A percentile compares a stretch with the other conserved stretches of the same genome.
Conservation (phyloP, 2,113 vertebrate species). For the Aegithalos caudatus region DNA sequence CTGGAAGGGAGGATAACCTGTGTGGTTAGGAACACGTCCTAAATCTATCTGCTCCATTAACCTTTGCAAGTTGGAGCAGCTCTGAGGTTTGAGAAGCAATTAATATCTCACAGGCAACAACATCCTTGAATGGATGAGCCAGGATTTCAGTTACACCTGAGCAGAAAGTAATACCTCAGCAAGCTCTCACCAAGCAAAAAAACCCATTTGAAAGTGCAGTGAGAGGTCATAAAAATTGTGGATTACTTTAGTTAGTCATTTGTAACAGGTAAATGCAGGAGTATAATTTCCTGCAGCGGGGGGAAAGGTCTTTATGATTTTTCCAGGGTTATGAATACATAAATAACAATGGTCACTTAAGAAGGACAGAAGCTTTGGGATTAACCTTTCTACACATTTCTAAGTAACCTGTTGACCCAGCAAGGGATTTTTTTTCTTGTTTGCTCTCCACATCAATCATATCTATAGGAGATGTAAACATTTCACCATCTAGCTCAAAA, state of each 20-base stretch:
- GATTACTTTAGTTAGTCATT: constrained; percentile 67
- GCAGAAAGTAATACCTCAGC: constrained; percentile 63
- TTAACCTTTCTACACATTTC: constrained; percentile 49
- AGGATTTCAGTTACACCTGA: constrained; percentile 70
- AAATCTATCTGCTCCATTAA: constrained; percentile 81
- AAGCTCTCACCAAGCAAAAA: not conserved
- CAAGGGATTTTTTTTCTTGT: constrained; percentile 31
- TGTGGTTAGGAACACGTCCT: constrained; percentile 56
- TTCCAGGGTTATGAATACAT: constrained; percentile 50
- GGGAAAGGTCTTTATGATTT: constrained; percentile 38
- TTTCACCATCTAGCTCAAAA: constrained; percentile 38
- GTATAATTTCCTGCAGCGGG: constrained; percentile 51
- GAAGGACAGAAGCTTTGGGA: constrained; percentile 42
- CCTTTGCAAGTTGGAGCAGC: constrained; percentile 64
- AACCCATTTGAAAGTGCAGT: constrained; percentile 51
- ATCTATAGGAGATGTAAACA: constrained; percentile 47
- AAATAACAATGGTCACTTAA: constrained; percentile 33
- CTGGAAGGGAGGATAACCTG: constrained; percentile 71
- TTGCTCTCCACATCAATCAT: constrained; percentile 37
- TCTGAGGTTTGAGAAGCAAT: constrained; percentile 61
- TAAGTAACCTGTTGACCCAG: constrained; percentile 28
- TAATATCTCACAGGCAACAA: constrained; percentile 58
- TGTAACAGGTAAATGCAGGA: constrained; percentile 62
- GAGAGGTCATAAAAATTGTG: constrained; percentile 56
- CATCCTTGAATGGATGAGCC: constrained; percentile 24